Evolutionary conservation across 2,888 invertebrate species (phyloP), one percentile per base, ranked within the genome.

Genomic region (Tenthredo distinguenda): DNA sequence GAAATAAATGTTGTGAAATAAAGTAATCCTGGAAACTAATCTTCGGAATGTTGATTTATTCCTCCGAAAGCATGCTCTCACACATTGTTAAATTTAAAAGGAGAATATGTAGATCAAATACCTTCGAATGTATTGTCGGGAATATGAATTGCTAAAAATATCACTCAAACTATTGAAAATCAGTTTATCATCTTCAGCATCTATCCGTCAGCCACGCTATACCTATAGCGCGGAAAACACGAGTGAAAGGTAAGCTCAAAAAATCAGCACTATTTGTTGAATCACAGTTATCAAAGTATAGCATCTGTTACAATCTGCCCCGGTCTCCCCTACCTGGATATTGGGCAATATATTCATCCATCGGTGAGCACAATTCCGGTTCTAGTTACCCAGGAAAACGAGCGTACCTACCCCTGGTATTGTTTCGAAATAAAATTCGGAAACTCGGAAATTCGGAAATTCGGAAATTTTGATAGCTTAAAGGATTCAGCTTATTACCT

Each of bases 131-230:
- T 21, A 26, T 12, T 12, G 43, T 43, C 26, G 26, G 43, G 21
- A n/a, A 21, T 77, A 55, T 77, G 50, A 50, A 55, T 77, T 77
- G 34, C 34, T 55, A 12, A 77, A 50, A 77, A n/a, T 77, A 77
- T 55, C 31, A 55, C 0, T 55, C 7, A 55, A n/a, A 34, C 34
- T 55, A 77, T 77, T 77, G 34, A 77, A 55, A 77, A 50, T 50
- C 50, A 77, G 47, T 50, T 55, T 55, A 77, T 77, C 77, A n/a
- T 55, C 34, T 55, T 55, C 77, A 6, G 34, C 31, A n/a, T 50
- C 77, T 12, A 68, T 21, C 55, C 55, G 15, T 77, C n/a, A 40
- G 47, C 74, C 21, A 47, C n/a, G 10, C 43, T 43, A 72, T 21
- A 43, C 0, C 72, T 21, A 18, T 34, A 50, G 15, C 50, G 31